phyloP scores from a whole-genome alignment of 2,113 vertebrate species.

The Osmerus mordax region DNA sequence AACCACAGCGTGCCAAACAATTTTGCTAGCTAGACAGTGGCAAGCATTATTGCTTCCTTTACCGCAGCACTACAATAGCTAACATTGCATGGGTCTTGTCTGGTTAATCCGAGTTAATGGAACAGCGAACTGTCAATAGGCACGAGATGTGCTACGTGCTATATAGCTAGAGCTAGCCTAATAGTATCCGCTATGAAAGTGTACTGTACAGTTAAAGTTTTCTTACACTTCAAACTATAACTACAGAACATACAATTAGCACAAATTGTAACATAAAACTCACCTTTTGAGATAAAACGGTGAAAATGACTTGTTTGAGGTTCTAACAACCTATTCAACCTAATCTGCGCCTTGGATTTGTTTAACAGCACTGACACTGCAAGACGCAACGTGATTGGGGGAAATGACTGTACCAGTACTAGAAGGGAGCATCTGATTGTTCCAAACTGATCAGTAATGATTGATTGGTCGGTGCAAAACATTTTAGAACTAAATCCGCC shows the following conservation, averaged over 20 bases:
- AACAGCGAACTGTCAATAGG: too few relatives aligned
- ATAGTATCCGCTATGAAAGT: too few relatives aligned
- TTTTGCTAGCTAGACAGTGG: too few relatives aligned
- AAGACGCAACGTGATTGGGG: conserved; percentile 24
- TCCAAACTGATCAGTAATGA: neutral
- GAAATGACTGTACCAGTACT: neutral
- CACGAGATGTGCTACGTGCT: too few relatives aligned
- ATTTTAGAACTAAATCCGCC: neutral
- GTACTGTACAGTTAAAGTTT: neutral
- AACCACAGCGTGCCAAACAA: too few relatives aligned
- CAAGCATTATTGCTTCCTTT: too few relatives aligned
- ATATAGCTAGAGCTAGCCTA: neutral
- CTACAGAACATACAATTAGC: neutral
- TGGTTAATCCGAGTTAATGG: too few relatives aligned
- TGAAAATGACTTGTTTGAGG: neutral
- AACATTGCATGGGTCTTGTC: too few relatives aligned
- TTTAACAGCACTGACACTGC: neutral
- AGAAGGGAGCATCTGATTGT: conserved; percentile 21
- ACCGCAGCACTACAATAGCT: too few relatives aligned
- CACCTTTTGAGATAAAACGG: neutral
- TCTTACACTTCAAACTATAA: neutral
- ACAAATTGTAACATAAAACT: neutral
- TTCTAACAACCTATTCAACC: neutral
- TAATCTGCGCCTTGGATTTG: neutral
- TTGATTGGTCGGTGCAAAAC: neutral